Evolutionary conservation across 37 sponge, comb jelly and placozoan species (phyloP).

Genomic region (Crambe crambe): DNA sequence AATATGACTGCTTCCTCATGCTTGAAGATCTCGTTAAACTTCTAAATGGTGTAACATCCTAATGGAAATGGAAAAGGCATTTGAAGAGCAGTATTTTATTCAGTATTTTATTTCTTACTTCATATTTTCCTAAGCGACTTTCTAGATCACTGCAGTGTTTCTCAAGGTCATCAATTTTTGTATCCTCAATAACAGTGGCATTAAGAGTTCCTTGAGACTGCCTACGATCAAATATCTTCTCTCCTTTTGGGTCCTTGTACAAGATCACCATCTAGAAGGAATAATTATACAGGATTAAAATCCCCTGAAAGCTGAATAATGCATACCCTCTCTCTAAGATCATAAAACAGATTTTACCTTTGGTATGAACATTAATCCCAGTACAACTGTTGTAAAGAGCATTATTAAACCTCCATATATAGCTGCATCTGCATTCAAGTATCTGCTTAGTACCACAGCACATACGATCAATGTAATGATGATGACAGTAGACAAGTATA

Average conservation of each 20-base stretch:
- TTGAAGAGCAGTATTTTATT: background rate
- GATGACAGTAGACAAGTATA: slow-evolving; percentile 42
- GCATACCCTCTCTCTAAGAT: background rate
- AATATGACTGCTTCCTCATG: background rate
- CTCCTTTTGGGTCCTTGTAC: slow-evolving; percentile 59
- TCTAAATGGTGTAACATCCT: background rate
- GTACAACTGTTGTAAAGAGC: slow-evolving; percentile 26
- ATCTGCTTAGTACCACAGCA: slow-evolving; percentile 14
- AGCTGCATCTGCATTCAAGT: slow-evolving; percentile 37
- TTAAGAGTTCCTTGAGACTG: slow-evolving; percentile 7
- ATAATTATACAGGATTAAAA: background rate
- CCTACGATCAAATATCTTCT: slow-evolving; percentile 51
- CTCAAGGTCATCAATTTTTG: slow-evolving; percentile 18
- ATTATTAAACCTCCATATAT: slow-evolving; percentile 24
- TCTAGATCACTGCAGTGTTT: slow-evolving; percentile 33
- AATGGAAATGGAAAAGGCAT: background rate
- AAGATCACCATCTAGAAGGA: slow-evolving; percentile 41
- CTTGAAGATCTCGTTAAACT: background rate
- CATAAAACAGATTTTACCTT: slow-evolving; percentile 33
- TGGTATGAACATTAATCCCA: slow-evolving; percentile 47
- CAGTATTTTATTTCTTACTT: slow-evolving; percentile 17
- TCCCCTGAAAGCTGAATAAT: background rate
- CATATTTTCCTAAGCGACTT: slow-evolving; percentile 47
- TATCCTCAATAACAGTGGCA: slow-evolving; percentile 1
- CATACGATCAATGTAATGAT: slow-evolving; percentile 19